phyloP scores from a whole-genome alignment of 2,797 vertebrate genomes.

The Gymnocypris eckloni region DNA sequence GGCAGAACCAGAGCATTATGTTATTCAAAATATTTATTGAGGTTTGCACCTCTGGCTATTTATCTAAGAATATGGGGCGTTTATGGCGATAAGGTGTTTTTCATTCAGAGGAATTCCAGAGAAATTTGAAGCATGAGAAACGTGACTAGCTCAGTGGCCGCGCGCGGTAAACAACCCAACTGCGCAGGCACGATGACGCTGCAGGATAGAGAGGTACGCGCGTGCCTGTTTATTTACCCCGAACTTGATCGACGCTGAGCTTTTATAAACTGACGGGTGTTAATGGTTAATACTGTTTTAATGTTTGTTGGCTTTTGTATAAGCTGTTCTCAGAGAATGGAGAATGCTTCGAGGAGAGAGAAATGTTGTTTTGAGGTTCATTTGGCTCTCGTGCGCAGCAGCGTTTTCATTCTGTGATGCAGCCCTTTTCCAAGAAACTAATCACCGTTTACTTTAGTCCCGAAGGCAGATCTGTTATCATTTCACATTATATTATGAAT shows the following conservation, averaged over 20 bases:
- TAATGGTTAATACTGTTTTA: not conserved
- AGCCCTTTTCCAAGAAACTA: constrained; percentile 4
- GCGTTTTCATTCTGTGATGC: constrained; percentile 9
- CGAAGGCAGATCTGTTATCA: not conserved
- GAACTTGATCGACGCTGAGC: not conserved
- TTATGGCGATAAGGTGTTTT: constrained; percentile 42
- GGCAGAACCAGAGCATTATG: constrained; percentile 5
- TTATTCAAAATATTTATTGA: constrained; percentile 43
- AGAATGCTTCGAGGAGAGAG: not conserved
- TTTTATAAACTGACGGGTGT: not conserved
- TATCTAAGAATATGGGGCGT: constrained; percentile 53
- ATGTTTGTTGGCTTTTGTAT: not conserved
- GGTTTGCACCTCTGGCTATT: constrained; percentile 52
- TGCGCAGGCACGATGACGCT: constrained; percentile 47
- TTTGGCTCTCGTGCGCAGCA: constrained; percentile 18
- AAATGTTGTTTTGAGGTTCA: constrained; percentile 13
- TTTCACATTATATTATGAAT: not conserved
- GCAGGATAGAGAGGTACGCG: not conserved
- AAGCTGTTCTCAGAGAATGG: constrained; percentile 9
- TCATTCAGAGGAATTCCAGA: constrained; percentile 51
- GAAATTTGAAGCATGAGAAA: constrained; percentile 53
- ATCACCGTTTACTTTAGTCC: constrained; percentile 5
- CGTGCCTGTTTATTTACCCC: constrained; percentile 15
- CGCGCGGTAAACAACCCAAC: constrained; percentile 50
- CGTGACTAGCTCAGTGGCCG: constrained; percentile 39